These are phyloP conservation scores for Choristoneura rosaceana DNA, from an alignment of 2,888 invertebrate species.

Conservation along the genomic window DNA sequence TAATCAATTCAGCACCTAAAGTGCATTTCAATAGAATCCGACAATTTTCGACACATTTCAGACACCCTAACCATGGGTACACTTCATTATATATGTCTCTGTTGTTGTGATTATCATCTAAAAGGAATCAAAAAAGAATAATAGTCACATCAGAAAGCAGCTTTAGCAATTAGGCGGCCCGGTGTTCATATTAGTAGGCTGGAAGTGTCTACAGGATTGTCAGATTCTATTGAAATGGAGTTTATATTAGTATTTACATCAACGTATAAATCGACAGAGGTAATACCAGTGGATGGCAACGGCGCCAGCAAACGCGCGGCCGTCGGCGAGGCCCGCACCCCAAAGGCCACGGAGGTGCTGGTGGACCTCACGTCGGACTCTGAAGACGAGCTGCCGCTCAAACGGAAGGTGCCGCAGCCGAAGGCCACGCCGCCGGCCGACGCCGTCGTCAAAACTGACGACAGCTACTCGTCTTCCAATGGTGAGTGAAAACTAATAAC, in stretches of 20 bases:
- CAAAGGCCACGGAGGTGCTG: conserved; percentile 72
- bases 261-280: conserved; percentile 61
- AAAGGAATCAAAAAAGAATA: no score
- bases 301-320: conserved; percentile 69
- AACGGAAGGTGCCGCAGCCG: conserved; percentile 81
- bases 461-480: conserved; percentile 73
- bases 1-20: no score
- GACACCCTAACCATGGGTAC: no score
- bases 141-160: no score
- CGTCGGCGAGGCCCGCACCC: conserved; percentile 70
- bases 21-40: no score
- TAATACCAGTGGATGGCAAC: conserved; percentile 76
- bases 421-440: conserved; percentile 74
- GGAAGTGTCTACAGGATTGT: no score
- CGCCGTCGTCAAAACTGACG: conserved; percentile 62
- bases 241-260: not conserved
- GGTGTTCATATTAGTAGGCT: no score
- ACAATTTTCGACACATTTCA: no score
- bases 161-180: no score
- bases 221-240: no score
- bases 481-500: conserved; percentile 23
- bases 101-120: no score
- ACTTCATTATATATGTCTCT: no score
- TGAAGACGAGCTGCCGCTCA: conserved; percentile 89
- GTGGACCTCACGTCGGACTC: conserved; percentile 92